Base-by-base conservation (phyloP, 2,797 vertebrate species). In the Petrocephalus schoutedeni region DNA sequence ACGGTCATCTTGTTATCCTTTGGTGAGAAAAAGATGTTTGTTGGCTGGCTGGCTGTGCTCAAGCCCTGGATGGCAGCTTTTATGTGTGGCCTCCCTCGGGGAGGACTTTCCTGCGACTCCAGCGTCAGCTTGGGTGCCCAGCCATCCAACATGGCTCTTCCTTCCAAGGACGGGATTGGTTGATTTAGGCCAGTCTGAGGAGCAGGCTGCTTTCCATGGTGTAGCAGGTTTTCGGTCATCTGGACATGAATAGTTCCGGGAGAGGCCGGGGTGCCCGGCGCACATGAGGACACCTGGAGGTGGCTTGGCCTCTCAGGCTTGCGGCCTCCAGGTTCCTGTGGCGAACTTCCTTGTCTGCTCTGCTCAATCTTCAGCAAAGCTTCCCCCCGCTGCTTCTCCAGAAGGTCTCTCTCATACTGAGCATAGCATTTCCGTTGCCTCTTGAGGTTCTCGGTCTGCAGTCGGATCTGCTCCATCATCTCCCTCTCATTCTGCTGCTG, bases 391-490 rank as follows among this genome's bases (percentile, higher is more conserved):
- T 97, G 94, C 56, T 96, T 97, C 92, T 97, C 97, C 32, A 96
- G 95, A 92, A 93, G 92, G 21, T 96, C 95, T 87, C 92, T 93
- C 90, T 95, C 94, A 2, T 92, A 88, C 77, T 96, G 96, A 87
- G 96, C 96, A 0, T 98, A 96, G 87, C 93, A 91, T 87, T 94
- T 96, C 0, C 97, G 96, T 19, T 98, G 96, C 41, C 89, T 95
- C 93, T 97, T 96, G 90, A 98, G 93, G 88, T 92, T 95, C 71
- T 96, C 97, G 57, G 97, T 97, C 93, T 98, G 97, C 82, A 96
- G 95, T 0, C 96, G 93, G 87, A 98, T 97, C 92, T 97, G 96
- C 92, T 97, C 96, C 98, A 99, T 99, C 97, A 99, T 97, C 89
- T 98, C 95, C 88, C 93, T 97, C 95, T 97, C 97, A 5, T 97